A percentile compares a stretch with the other conserved stretches of the same genome.
These are phyloP conservation scores for Hermetia illucens DNA, from an alignment of 1,140 invertebrate genomes.

Conservation along the genomic window DNA sequence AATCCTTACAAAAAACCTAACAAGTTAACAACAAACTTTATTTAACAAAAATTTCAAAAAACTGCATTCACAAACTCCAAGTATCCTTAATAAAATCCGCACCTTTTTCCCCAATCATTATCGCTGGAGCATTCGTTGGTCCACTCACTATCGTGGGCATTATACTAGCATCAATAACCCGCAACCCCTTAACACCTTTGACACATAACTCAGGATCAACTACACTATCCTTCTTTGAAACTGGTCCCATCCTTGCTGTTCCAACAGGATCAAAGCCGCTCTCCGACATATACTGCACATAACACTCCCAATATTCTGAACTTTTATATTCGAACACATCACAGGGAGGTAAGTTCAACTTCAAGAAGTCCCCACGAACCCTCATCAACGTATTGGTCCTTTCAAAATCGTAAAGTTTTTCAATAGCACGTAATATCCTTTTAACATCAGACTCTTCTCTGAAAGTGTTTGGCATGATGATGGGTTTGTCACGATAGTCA, in stretches of 20 bases:
- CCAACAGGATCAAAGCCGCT: slow-evolving; percentile 37
- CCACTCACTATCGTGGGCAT: slow-evolving; percentile 6
- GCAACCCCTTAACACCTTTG: slow-evolving; percentile 41
- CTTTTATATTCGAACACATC: slow-evolving; percentile 14
- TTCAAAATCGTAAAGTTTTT: no score
- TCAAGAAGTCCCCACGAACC: no score
- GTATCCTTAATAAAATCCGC: slow-evolving; percentile 34
- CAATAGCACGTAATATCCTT: no score
- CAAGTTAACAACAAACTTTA: no score
- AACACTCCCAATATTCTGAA: slow-evolving; percentile 29
- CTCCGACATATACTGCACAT: slow-evolving; percentile 31
- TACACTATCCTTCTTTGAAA: slow-evolving; percentile 33
- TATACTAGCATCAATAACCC: slow-evolving; percentile 48
- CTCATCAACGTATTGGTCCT: no score
- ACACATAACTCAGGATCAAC: slow-evolving; percentile 37
- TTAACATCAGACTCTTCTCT: no score
- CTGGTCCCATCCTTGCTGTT: slow-evolving; percentile 45
- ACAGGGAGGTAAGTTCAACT: no score
- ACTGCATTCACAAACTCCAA: no score
- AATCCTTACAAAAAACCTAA: no score
- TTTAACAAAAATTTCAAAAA: no score
- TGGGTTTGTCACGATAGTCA: slow-evolving; percentile 45
- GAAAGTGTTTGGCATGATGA: slow-evolving; percentile 59
- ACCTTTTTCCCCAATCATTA: slow-evolving; percentile 41
- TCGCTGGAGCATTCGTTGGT: slow-evolving; percentile 8